Evolutionary conservation across 2,797 vertebrate genomes (phyloP), one percentile per base, ranked within the genome.

Genomic region (Petrocephalus sullivani): DNA sequence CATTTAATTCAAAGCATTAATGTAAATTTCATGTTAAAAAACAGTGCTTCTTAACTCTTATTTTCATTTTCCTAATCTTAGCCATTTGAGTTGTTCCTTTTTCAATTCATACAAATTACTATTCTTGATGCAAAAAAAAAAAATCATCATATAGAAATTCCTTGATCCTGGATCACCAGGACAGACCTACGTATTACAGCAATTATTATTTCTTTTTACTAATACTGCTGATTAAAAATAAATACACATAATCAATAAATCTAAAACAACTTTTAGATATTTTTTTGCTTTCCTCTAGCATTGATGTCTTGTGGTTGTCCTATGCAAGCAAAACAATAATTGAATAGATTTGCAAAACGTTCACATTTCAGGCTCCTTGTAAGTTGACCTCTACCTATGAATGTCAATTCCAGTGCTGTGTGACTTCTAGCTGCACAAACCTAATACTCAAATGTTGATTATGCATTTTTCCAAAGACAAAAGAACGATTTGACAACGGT

Each of bases 11-110:
- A 46, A 64, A 57, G 14, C n/a, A 9, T 64, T 54, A 10, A 53
- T 81, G 81, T 54, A 16, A 85, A 8, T 88, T 85, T 85, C 16
- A 56, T 67, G n/a, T 54, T 46, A 46, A 46, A 41, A 84, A 87
- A 82, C 58, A 61, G 28, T 21, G 16, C 16, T 87, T 83, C 54
- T 87, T 83, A 23, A 67, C 21, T 58, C 37, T 71, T 71, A 12
- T 14, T 84, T 85, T 85, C 3, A 64, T 10, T 83, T 82, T 83
- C 8, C 75, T 87, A 60, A 60, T 87, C 21, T 41, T 78, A 87
- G 14, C n/a, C n/a, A 56, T 84, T 53, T 37, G 33, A 86, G 3
- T 57, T 10, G 23, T 58, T 21, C 61, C 19, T 84, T 56, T 54
- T 81, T 81, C 5, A 81, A 85, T 85, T 56, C 23, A 56, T 56